phyloP scores from a whole-genome alignment of 2,797 vertebrate species.

The Lepus oiostolus region DNA sequence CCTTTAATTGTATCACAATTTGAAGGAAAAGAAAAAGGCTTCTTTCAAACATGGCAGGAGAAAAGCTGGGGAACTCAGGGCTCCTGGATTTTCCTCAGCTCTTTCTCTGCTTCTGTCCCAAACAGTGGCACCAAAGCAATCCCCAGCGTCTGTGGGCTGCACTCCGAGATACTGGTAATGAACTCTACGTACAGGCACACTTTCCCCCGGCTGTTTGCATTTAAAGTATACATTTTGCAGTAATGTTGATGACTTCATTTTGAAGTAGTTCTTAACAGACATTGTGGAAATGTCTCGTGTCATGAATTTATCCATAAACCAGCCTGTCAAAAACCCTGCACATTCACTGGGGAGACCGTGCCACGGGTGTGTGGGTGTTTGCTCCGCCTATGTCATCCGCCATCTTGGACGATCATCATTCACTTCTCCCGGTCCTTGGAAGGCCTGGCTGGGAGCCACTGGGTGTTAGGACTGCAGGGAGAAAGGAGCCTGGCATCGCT shows the following conservation, averaged over 20 bases:
- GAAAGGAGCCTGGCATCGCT: background rate
- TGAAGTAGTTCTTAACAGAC: slow-evolving; percentile 77
- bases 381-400: fast-evolving
- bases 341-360: background rate
- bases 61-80: background rate
- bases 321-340: slow-evolving; percentile 66
- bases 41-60: slow-evolving; percentile 51
- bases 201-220: slow-evolving; percentile 74
- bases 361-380: background rate
- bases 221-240: slow-evolving; percentile 78
- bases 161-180: slow-evolving; percentile 72
- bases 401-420: background rate
- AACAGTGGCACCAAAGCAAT: slow-evolving; percentile 70
- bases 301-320: slow-evolving; percentile 82
- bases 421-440: background rate
- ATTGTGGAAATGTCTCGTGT: slow-evolving; percentile 76
- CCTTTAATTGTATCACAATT: background rate
- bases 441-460: background rate
- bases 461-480: background rate
- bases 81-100: slow-evolving; percentile 57
- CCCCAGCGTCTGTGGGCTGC: slow-evolving; percentile 65
- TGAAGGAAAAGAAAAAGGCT: background rate
- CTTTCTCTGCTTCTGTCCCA: slow-evolving; percentile 67
- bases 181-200: slow-evolving; percentile 70
- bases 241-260: slow-evolving; percentile 85